phyloP scores from a whole-genome alignment of 2,797 vertebrate species.

The Sphaeramia orbicularis region DNA sequence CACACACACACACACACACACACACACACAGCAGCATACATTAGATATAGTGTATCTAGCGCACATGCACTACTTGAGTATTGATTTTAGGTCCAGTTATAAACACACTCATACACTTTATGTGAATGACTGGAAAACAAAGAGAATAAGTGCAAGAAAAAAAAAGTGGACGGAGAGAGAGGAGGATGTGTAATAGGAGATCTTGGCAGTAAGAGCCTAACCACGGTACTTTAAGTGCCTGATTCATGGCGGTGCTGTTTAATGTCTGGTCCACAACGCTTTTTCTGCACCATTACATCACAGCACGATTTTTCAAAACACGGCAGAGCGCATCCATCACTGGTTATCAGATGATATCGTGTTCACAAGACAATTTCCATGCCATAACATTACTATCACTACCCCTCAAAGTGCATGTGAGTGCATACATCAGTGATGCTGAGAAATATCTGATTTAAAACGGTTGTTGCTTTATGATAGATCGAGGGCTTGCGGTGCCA shows the following conservation, averaged over 20 bases:
- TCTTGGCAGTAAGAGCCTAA: constrained; percentile 22
- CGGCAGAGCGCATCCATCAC: constrained; percentile 51
- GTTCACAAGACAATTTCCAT: constrained; percentile 54
- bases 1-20: constrained; percentile 5
- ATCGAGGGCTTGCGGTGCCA: constrained; percentile 9
- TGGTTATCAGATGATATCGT: constrained; percentile 51
- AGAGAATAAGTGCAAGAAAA: constrained; percentile 18
- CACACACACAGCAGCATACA: constrained; percentile 16
- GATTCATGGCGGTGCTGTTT: constrained; percentile 58
- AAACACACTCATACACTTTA: constrained; percentile 33
- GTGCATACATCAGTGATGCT: constrained; percentile 21
- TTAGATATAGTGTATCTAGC: constrained; percentile 18
- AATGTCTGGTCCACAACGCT: constrained; percentile 59
- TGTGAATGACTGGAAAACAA: constrained; percentile 23
- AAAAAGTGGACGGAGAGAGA: constrained; percentile 14
- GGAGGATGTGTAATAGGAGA: constrained; percentile 62
- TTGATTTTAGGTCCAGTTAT: constrained; percentile 54
- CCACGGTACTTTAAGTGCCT: constrained; percentile 58
- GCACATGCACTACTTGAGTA: constrained; percentile 20
- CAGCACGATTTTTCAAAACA: constrained; percentile 55
- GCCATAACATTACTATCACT: constrained; percentile 33
- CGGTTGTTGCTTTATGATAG: constrained; percentile 32
- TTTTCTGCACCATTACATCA: constrained; percentile 67
- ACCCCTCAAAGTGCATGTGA: constrained; percentile 20
- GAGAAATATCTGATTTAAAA: constrained; percentile 20